Evolutionary conservation across 2,888 invertebrate species (phyloP).

Genomic region (Eulithis prunata): DNA sequence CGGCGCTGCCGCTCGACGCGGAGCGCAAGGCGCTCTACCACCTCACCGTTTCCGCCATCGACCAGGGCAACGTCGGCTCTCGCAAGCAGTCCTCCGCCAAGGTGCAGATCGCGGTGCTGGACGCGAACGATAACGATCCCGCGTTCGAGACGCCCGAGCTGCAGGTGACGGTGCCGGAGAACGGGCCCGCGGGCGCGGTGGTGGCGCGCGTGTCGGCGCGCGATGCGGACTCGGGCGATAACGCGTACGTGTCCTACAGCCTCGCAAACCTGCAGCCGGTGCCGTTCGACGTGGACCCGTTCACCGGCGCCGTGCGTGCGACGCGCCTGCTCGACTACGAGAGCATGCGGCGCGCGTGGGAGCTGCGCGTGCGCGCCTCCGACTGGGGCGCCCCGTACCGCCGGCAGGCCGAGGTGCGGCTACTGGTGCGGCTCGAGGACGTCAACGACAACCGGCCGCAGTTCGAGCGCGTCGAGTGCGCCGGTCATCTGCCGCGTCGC

Average conservation of each 20-base stretch:
- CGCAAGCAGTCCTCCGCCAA: slow-evolving; percentile 95
- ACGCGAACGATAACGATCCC: slow-evolving; percentile 98
- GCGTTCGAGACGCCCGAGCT: slow-evolving; percentile 90
- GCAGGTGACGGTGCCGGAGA: slow-evolving; percentile 92
- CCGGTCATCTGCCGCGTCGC: slow-evolving; percentile 91
- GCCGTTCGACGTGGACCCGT: slow-evolving; percentile 98
- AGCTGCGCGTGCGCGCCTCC: slow-evolving; percentile 93
- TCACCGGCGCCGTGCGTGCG: slow-evolving; percentile 94
- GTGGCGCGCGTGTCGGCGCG: slow-evolving; percentile 93
- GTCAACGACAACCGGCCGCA: slow-evolving; percentile 97
- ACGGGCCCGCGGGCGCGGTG: slow-evolving; percentile 92
- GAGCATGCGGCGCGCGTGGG: slow-evolving; percentile 93
- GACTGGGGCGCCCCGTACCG: slow-evolving; percentile 98
- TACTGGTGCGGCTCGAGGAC: slow-evolving; percentile 92
- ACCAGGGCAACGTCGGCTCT: slow-evolving; percentile 92
- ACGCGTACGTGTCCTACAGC: slow-evolving; percentile 97
- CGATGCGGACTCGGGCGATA: slow-evolving; percentile 96
- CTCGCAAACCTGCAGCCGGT: slow-evolving; percentile 95
- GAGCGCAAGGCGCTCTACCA: slow-evolving; percentile 93
- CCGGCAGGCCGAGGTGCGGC: slow-evolving; percentile 94
- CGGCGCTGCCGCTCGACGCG: slow-evolving; percentile 92
- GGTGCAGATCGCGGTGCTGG: slow-evolving; percentile 94
- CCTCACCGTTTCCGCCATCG: slow-evolving; percentile 94
- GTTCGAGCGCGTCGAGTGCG: slow-evolving; percentile 94
- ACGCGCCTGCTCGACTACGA: slow-evolving; percentile 95